A percentile compares a stretch with the other conserved stretches of the same genome.
Conservation (phyloP, 2,113 vertebrate genomes). For the Trachemys scripta region DNA sequence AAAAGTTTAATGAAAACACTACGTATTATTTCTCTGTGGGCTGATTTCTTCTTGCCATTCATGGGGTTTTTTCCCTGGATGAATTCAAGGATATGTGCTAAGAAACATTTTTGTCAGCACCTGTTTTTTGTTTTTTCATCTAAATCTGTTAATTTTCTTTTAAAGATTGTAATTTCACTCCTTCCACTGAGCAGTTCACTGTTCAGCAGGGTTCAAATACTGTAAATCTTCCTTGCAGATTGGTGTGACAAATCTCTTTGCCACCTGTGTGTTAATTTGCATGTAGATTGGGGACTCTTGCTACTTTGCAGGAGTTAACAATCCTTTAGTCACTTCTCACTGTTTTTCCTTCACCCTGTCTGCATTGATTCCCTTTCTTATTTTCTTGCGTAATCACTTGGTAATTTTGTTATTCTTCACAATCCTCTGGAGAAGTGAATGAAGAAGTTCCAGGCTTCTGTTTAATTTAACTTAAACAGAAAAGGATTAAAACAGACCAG, state of each 20-base stretch:
- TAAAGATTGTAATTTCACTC: not conserved
- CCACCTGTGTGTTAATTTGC: not conserved
- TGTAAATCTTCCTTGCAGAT: not conserved
- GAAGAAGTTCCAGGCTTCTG: not conserved
- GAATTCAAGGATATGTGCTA: no score
- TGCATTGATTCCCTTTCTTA: not conserved
- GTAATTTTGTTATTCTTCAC: not conserved
- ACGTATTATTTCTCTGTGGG: not conserved
- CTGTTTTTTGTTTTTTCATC: not conserved
- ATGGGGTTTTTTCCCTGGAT: no score
- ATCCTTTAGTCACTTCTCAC: not conserved
- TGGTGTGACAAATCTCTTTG: not conserved
- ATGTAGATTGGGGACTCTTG: not conserved
- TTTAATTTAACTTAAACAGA: not conserved
- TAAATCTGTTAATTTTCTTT: constrained; percentile 1
- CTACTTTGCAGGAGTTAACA: not conserved
- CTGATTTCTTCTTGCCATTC: not conserved
- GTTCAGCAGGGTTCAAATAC: not conserved
- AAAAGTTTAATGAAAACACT: not conserved
- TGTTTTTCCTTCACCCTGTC: not conserved
- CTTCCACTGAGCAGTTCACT: not conserved
- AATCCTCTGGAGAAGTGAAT: not conserved
- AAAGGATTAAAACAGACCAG: not conserved
- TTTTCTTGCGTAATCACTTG: not conserved
- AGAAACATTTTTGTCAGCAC: not conserved